These are phyloP conservation scores for Sparus aurata DNA, from an alignment of 2,797 vertebrate species.

Conservation along the genomic window DNA sequence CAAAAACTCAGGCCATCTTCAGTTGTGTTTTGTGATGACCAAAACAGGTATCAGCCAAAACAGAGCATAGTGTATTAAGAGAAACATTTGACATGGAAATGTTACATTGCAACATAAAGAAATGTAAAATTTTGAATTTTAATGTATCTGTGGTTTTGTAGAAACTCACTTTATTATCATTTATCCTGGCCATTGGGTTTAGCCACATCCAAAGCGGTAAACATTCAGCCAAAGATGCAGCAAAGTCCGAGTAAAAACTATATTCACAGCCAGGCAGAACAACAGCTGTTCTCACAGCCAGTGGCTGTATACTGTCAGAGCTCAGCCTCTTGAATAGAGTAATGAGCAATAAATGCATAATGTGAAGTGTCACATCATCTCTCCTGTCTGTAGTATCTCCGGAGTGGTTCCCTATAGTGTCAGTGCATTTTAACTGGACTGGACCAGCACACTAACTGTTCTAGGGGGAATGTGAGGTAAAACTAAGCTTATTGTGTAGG, in stretches of 20 bases:
- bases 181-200: no score
- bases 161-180: no score
- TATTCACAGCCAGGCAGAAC: constrained; percentile 10
- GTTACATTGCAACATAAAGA: no score
- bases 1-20: no score
- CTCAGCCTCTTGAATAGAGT: constrained; percentile 32
- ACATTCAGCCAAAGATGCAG: constrained; percentile 6
- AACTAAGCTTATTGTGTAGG: background rate
- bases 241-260: background rate
- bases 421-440: background rate
- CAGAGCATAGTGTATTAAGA: no score
- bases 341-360: constrained; percentile 47
- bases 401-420: background rate
- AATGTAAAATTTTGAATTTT: no score
- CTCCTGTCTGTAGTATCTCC: constrained; percentile 11
- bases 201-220: background rate
- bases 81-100: no score
- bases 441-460: constrained; percentile 2
- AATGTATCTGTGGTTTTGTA: no score
- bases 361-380: constrained; percentile 40
- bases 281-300: constrained; percentile 47
- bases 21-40: no score
- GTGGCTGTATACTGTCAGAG: constrained; percentile 28
- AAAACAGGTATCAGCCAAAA: no score
- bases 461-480: background rate